phyloP scores from a whole-genome alignment of 2,888 invertebrate species.

The Drosophila prostipennis region DNA sequence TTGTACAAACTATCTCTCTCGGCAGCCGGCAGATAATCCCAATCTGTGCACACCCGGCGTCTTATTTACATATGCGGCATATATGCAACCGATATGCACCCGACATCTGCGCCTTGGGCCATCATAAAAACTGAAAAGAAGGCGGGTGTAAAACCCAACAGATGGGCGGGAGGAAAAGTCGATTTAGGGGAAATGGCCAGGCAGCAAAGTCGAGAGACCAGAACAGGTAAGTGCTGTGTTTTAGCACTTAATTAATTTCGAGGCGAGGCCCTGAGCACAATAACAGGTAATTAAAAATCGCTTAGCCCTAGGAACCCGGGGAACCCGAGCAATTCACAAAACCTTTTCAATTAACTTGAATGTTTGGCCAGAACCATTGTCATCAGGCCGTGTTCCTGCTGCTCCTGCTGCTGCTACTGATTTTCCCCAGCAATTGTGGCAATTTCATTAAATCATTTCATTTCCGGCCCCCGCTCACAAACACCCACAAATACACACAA shows the following conservation, averaged over 20 bases:
- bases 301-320: constrained; percentile 46
- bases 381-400: constrained; percentile 38
- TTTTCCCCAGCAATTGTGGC: constrained; percentile 54
- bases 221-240: constrained; percentile 8
- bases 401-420: constrained; percentile 30
- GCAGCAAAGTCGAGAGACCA: background rate
- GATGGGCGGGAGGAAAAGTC: constrained; percentile 25
- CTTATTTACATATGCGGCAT: constrained; percentile 58
- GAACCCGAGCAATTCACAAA: constrained; percentile 35
- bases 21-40: constrained; percentile 14
- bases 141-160: constrained; percentile 46
- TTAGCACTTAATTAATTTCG: constrained; percentile 47
- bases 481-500: constrained; percentile 32
- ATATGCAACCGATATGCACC: background rate
- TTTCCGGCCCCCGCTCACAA: constrained; percentile 61
- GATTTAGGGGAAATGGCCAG: constrained; percentile 10
- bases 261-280: constrained; percentile 31
- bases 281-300: constrained; percentile 75
- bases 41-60: constrained; percentile 53
- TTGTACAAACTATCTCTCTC: constrained; percentile 11
- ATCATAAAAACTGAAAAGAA: constrained; percentile 53
- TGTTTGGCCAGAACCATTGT: constrained; percentile 54
- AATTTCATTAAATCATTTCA: constrained; percentile 81
- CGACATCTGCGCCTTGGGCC: constrained; percentile 44
- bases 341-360: constrained; percentile 73